phyloP scores from a whole-genome alignment of 2,113 vertebrate species.

The Rhegmatorhina hoffmannsi region DNA sequence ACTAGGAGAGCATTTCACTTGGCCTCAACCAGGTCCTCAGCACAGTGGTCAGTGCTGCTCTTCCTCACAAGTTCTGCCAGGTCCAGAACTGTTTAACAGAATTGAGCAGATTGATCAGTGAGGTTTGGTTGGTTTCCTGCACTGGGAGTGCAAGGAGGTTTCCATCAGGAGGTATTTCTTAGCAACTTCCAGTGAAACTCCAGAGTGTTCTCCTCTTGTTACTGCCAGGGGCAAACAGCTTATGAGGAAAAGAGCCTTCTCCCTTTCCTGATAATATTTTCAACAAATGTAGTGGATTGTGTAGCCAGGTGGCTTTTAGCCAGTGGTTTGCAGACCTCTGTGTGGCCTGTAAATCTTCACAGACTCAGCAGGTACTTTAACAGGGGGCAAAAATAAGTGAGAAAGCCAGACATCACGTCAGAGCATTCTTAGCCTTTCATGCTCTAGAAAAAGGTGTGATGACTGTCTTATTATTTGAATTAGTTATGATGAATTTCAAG shows the following conservation, averaged over 20 bases:
- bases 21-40: neutral
- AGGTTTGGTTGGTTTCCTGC: neutral
- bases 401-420: neutral
- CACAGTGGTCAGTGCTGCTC: neutral
- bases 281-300: neutral
- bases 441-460: neutral
- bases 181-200: neutral
- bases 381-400: neutral
- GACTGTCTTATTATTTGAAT: neutral
- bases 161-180: neutral
- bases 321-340: neutral
- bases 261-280: neutral
- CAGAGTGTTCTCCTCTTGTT: neutral
- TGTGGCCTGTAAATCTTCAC: neutral
- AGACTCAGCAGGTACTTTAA: neutral
- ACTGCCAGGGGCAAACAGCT: neutral
- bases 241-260: neutral
- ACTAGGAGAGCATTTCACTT: neutral
- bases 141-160: fast-evolving
- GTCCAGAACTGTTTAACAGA: neutral
- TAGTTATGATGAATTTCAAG: neutral
- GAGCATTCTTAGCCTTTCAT: neutral
- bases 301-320: neutral
- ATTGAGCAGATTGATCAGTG: neutral
- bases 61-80: neutral